Percentiles rank a stretch among this genome's conserved stretches.
phyloP scores from a whole-genome alignment of 2,113 vertebrate genomes.

The Corythornis madagascariensis region DNA sequence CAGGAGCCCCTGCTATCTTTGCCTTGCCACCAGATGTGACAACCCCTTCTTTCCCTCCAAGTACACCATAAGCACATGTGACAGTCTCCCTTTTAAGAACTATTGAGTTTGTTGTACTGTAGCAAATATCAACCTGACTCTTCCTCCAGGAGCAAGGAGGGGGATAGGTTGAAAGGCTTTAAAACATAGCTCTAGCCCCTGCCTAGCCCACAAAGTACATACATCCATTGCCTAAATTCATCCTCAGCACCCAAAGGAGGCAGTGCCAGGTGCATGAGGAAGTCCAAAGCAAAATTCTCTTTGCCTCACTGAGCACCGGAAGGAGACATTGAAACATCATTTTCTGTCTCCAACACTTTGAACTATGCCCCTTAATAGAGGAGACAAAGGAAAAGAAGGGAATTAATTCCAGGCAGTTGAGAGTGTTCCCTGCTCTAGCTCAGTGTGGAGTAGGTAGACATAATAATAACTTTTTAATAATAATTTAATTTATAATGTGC shows the following conservation, averaged over 20 bases:
- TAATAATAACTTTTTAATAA: slow-evolving; percentile 71
- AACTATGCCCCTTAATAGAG: background rate
- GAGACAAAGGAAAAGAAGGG: slow-evolving; percentile 15
- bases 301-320: fast-evolving
- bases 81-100: background rate
- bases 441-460: slow-evolving; percentile 49
- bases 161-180: background rate
- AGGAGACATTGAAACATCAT: background rate
- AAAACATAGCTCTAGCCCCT: background rate
- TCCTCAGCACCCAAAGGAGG: background rate
- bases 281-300: background rate
- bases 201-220: background rate
- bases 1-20: background rate
- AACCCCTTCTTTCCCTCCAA: background rate
- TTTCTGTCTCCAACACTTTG: background rate
- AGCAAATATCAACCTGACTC: background rate
- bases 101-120: background rate
- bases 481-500: slow-evolving; percentile 70
- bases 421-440: slow-evolving; percentile 9
- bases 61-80: fast-evolving
- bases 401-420: slow-evolving; percentile 37
- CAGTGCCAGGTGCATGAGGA: fast-evolving
- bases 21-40: background rate
- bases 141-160: background rate
- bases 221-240: background rate